These are phyloP conservation scores for Trisateles emortualis DNA, from an alignment of 2,888 invertebrate genomes.

Conservation along the genomic window DNA sequence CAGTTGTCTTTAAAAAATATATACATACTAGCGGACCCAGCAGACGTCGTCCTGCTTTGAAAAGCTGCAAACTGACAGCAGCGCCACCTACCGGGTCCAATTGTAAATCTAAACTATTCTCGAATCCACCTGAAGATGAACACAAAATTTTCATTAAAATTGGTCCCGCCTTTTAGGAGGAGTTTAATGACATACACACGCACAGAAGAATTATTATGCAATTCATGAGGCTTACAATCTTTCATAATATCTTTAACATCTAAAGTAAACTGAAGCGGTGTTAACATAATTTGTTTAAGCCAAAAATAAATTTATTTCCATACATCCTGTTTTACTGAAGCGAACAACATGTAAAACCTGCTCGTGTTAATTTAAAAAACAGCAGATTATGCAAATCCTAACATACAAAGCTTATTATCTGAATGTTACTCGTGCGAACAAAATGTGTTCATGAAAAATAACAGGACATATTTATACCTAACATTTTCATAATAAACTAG, in stretches of 20 bases:
- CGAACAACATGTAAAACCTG: slow-evolving; percentile 23
- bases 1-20: no score
- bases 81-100: no score
- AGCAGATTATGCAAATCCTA: slow-evolving; percentile 46
- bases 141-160: no score
- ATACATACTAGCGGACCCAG: no score
- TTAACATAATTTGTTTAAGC: slow-evolving; percentile 1
- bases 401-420: slow-evolving; percentile 38
- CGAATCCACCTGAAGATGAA: no score
- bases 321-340: slow-evolving; percentile 13
- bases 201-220: no score
- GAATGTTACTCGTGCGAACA: slow-evolving; percentile 31
- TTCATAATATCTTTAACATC: background rate
- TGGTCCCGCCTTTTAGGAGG: no score
- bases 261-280: background rate
- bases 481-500: no score
- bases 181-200: no score
- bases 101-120: no score
- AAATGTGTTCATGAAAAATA: slow-evolving; percentile 26
- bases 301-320: slow-evolving; percentile 22
- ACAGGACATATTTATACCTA: background rate
- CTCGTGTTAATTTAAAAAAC: slow-evolving; percentile 41
- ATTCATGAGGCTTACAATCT: background rate
- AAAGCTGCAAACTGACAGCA: no score
- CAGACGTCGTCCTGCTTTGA: no score